Percentiles rank a stretch among this genome's conserved stretches.
Conservation (phyloP, 2,113 vertebrate species). For the Cyanistes caeruleus region DNA sequence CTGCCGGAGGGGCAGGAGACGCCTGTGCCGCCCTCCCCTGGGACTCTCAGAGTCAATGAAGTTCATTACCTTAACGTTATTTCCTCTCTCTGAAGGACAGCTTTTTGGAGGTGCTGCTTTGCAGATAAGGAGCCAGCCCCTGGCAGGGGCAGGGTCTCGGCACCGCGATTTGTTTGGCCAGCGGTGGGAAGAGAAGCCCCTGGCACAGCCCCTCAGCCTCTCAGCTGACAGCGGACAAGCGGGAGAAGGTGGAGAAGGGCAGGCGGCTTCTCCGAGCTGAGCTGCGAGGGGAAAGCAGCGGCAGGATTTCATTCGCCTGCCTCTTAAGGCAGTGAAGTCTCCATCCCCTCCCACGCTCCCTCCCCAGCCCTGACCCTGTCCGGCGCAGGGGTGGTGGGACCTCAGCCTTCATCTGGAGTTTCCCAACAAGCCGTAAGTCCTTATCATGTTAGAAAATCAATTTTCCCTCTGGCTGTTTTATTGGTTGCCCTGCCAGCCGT, state of each 20-base stretch:
- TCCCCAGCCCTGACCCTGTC: not conserved
- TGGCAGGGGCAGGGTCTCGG: not conserved
- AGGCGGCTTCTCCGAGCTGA: not conserved
- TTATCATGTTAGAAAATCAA: not conserved
- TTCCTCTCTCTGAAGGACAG: conserved; percentile 27
- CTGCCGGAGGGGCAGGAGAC: not conserved
- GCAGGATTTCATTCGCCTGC: conserved; percentile 29
- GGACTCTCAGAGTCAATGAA: not conserved
- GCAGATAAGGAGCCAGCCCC: not conserved
- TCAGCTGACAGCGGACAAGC: not conserved
- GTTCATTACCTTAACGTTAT: conserved; percentile 26
- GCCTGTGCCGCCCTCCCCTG: not conserved
- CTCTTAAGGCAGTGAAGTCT: conserved; percentile 59
- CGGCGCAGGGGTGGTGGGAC: not conserved
- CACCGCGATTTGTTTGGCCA: not conserved
- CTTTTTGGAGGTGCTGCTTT: not conserved
- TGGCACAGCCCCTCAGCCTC: not conserved
- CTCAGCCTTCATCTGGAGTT: conserved; percentile 9
- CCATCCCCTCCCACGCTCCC: conserved; percentile 36
- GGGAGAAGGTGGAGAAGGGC: not conserved
- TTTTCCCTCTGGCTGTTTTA: not conserved
- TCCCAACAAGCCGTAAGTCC: conserved; percentile 19
- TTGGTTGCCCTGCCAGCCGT: not conserved
- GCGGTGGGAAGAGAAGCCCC: not conserved
- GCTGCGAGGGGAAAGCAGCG: not conserved